A percentile compares a stretch with the other conserved stretches of the same genome.
Conservation (phyloP, 2,797 vertebrate species). For the Eleutherodactylus coqui region DNA sequence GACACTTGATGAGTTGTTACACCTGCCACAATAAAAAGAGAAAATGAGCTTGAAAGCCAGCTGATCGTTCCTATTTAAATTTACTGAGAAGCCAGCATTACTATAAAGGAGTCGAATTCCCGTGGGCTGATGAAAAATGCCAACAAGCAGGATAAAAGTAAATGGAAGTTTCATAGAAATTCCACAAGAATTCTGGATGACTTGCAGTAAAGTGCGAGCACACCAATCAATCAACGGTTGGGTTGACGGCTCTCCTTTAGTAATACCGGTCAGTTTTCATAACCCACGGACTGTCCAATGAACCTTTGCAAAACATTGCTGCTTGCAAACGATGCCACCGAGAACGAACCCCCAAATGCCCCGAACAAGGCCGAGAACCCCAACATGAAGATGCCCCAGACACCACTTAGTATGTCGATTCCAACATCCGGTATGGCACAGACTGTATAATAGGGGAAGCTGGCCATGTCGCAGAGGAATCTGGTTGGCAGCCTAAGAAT, state of each 20-base stretch:
- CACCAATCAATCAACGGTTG: conserved; percentile 35
- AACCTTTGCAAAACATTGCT: conserved; percentile 70
- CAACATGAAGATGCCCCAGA: conserved; percentile 69
- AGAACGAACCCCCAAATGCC: conserved; percentile 70
- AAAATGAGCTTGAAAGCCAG: conserved; percentile 37
- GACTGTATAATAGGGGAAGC: conserved; percentile 75
- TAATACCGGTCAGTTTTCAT: conserved; percentile 65
- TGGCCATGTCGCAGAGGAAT: conserved; percentile 73
- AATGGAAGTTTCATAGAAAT: conserved; percentile 37
- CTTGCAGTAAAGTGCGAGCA: conserved; percentile 60
- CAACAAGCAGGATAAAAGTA: conserved; percentile 29
- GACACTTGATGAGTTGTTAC: neutral
- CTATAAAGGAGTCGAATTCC: conserved; percentile 29
- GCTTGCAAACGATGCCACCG: conserved; percentile 68
- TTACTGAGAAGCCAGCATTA: conserved; percentile 36
- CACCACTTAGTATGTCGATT: conserved; percentile 72
- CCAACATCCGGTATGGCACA: conserved; percentile 76
- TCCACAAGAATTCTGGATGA: conserved; percentile 46
- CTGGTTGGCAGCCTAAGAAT: conserved; percentile 72
- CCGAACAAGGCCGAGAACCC: conserved; percentile 69
- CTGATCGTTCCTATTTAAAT: conserved; percentile 14
- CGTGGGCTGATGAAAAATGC: conserved; percentile 30
- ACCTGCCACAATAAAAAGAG: neutral
- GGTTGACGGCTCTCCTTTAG: conserved; percentile 19
- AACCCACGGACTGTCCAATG: conserved; percentile 62